Evolutionary conservation across 2,888 invertebrate species (phyloP).

Genomic region (Entomobrya proxima): DNA sequence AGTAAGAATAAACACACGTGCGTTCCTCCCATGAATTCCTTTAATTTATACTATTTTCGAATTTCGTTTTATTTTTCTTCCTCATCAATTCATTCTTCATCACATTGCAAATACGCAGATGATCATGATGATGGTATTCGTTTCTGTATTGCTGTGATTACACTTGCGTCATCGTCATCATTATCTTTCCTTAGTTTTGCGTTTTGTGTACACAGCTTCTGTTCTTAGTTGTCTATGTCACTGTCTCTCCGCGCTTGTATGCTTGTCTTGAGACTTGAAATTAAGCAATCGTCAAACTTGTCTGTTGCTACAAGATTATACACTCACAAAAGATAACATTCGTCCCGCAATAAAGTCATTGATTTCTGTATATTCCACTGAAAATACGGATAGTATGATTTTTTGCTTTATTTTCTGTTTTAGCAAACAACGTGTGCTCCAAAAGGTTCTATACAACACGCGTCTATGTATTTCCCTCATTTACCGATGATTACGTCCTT

Average conservation of each 20-base stretch:
- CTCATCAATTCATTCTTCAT: slow-evolving; percentile 24
- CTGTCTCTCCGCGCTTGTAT: slow-evolving; percentile 1
- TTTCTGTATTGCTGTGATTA: not conserved
- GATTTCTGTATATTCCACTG: not conserved
- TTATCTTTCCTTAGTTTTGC: not conserved
- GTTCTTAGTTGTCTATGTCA: not conserved
- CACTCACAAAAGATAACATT: not conserved
- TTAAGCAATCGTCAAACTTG: slow-evolving; percentile 42
- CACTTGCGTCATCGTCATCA: slow-evolving; percentile 27
- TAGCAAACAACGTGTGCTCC: slow-evolving; percentile 12
- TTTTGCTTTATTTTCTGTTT: slow-evolving; percentile 22
- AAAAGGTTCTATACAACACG: not conserved
- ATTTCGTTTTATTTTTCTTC: not conserved
- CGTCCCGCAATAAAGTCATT: slow-evolving; percentile 30
- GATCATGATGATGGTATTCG: not conserved
- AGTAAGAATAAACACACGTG: slow-evolving; percentile 60
- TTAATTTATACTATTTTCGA: slow-evolving; percentile 24
- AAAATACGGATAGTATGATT: not conserved
- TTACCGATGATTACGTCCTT: not conserved
- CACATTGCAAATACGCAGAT: not conserved
- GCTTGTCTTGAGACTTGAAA: not conserved
- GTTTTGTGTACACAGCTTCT: not conserved
- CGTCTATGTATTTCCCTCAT: not conserved
- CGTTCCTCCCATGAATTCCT: slow-evolving; percentile 38
- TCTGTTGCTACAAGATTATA: slow-evolving; percentile 13